Base-by-base conservation (phyloP, 2,888 invertebrate genomes). In the Plagiodera versicolora region DNA sequence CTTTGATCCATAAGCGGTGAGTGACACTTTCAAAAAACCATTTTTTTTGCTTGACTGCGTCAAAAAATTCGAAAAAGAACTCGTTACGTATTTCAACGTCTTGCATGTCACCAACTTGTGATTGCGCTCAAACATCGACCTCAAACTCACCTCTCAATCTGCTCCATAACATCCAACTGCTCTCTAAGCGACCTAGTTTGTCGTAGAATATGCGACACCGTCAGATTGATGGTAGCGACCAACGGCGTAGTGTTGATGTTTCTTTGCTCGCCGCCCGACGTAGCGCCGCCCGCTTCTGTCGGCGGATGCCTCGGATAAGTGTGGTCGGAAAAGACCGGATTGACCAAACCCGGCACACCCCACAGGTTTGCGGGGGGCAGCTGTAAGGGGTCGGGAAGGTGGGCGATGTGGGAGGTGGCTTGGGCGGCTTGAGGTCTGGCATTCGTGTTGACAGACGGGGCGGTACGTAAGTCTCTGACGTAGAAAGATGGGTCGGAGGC, bases 161-260 rank as follows among this genome's bases (percentile, higher is more conserved):
- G 69, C 65, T 77, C 77, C n/a, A 79, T 78, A 49, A 74, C 74
- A 56, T 77, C 77, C 8, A 62, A 53, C 67, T 79, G 78, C 32
- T 75, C 71, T 20, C 79, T 61, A 46, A 80, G 66, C 35, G 78
- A 61, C 55, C 78, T 70, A n/a, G 78, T 77, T 65, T 79, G 79
- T 18, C 77, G 64, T 57, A 78, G 78, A 32, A 80, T 80, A 65
- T 80, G 78, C 3, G 77, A 74, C 11, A 80, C 76, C 0, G 79
- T 80, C 14, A 78, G 65, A 67, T 79, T 78, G 54, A 80, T 69
- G 0, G 79, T 78, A 4, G 76, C 75, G 72, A 80, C 76, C 52
- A 80, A 58, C 0, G 80, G 78, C 3, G 76, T 73, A 2, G 59
- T 28, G 18, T 53, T n/a, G 24, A 3, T 6, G 24, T 6, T 24